Evolutionary conservation across 2,888 invertebrate genomes (phyloP).

Genomic region (Trypoxylon attenuatum): DNA sequence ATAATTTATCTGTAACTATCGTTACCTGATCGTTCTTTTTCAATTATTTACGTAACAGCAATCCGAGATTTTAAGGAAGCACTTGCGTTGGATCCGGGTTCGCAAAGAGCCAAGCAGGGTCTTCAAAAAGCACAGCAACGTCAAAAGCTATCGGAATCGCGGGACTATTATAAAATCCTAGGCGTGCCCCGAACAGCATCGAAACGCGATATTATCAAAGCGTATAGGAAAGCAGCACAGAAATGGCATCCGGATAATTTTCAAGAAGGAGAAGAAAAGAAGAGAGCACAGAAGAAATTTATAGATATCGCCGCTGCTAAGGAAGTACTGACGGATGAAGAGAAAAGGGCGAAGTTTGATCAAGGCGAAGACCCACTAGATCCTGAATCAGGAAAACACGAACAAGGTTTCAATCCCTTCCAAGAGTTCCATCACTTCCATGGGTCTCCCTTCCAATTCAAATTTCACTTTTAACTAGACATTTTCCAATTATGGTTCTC

Average conservation of each 20-base stretch:
- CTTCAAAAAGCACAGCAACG: conserved; percentile 90
- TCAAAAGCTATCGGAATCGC: conserved; percentile 92
- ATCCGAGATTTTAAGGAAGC: conserved; percentile 92
- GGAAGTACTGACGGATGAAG: conserved; percentile 93
- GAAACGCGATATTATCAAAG: conserved; percentile 96
- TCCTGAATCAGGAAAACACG: conserved; percentile 86
- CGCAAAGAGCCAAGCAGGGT: conserved; percentile 91
- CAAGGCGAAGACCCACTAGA: conserved; percentile 97
- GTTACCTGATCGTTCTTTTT: too few relatives aligned
- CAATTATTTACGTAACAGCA: too few relatives aligned
- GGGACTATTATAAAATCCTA: conserved; percentile 98
- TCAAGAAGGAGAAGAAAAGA: conserved; percentile 89
- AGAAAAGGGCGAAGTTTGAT: conserved; percentile 96
- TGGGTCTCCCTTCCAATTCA: conserved; percentile 95
- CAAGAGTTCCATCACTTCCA: conserved; percentile 79
- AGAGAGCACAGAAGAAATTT: conserved; percentile 96
- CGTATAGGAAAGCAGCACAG: conserved; percentile 96
- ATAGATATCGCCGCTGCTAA: conserved; percentile 99
- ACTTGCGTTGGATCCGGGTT: conserved; percentile 85
- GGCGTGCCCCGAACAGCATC: conserved; percentile 92
- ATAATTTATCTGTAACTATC: neutral
- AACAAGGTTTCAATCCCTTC: conserved; percentile 83
- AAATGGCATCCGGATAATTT: conserved; percentile 99
- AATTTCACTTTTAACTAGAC: conserved; percentile 94
- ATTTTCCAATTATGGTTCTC: conserved; percentile 1